Evolutionary conservation across 2,888 invertebrate genomes (phyloP).

Genomic region (Leucophora obtusa): DNA sequence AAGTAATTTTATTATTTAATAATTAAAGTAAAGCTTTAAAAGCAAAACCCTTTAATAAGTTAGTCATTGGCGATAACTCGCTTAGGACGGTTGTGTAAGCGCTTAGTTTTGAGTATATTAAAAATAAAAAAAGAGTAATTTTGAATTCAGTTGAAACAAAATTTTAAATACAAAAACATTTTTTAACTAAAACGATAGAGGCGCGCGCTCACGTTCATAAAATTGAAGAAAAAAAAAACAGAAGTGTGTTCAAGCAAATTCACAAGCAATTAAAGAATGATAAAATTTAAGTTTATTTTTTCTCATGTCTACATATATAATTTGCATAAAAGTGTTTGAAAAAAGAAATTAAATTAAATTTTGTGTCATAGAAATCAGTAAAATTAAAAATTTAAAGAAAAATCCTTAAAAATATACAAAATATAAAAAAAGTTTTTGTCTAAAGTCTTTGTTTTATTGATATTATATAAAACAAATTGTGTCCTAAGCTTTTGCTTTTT

Average conservation of each 20-base stretch:
- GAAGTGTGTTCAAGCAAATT: constrained; percentile 55
- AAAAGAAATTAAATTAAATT: background rate
- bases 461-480: background rate
- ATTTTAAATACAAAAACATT: constrained; percentile 26
- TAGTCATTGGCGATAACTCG: constrained; percentile 77
- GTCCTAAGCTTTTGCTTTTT: background rate
- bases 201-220: constrained; percentile 35
- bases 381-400: background rate
- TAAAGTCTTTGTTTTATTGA: constrained; percentile 53
- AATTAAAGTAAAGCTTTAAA: constrained; percentile 71
- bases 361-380: background rate
- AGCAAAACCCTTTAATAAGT: constrained; percentile 74
- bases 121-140: constrained; percentile 14
- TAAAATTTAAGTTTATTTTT: constrained; percentile 35
- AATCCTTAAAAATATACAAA: background rate
- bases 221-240: constrained; percentile 43
- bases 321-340: constrained; percentile 34
- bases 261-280: constrained; percentile 50
- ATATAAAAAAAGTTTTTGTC: constrained; percentile 50
- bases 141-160: constrained; percentile 46
- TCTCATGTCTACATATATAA: constrained; percentile 19
- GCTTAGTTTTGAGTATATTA: constrained; percentile 60
- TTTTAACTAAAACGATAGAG: constrained; percentile 25
- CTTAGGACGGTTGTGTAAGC: constrained; percentile 73
- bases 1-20: constrained; percentile 12